A percentile compares a stretch with the other conserved stretches of the same genome.
Evolutionary conservation across 2,113 vertebrate species (phyloP).

Genomic region (Anguilla rostrata): DNA sequence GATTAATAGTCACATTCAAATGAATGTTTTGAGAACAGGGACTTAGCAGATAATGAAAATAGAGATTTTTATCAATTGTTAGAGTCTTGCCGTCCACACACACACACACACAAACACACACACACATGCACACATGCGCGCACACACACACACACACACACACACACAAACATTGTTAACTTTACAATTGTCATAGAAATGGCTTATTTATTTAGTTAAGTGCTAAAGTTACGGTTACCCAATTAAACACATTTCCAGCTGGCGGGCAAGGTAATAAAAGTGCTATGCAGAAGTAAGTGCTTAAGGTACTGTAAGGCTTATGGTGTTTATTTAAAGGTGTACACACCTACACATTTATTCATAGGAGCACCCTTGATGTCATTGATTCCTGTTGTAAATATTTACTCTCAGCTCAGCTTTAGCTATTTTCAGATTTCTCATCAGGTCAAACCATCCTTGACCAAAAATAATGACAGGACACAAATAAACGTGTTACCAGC

Average conservation of each 20-base stretch:
- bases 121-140: neutral
- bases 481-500: constrained; percentile 4
- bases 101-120: neutral
- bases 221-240: neutral
- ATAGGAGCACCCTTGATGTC: constrained; percentile 2
- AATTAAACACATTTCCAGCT: neutral
- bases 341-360: neutral
- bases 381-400: constrained; percentile 19
- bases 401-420: neutral
- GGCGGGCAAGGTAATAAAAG: neutral
- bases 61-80: neutral
- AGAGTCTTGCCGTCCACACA: neutral
- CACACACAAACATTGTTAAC: no score
- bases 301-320: neutral
- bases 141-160: neutral
- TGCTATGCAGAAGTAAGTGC: neutral
- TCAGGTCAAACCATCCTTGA: neutral
- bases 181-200: constrained; percentile 1
- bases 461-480: constrained; percentile 7
- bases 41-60: neutral
- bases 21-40: neutral
- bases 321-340: constrained; percentile 7
- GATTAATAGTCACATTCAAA: neutral
- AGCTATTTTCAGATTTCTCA: neutral
- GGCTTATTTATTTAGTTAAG: constrained; percentile 5